Base-by-base conservation (phyloP, 2,113 vertebrate genomes). In the Crocuta crocuta region DNA sequence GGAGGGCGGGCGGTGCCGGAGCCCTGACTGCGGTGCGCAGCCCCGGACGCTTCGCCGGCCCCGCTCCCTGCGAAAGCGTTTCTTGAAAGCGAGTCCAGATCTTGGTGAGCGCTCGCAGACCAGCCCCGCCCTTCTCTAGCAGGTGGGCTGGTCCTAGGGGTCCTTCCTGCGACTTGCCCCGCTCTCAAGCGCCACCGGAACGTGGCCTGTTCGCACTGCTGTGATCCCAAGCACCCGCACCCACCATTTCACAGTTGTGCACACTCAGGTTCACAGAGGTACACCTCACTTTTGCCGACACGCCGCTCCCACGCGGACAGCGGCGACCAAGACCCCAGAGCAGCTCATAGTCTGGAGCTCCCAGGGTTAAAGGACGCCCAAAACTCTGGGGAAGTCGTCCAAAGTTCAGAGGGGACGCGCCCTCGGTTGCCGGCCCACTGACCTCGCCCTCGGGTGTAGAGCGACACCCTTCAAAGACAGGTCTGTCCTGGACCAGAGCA, bases 371-470 rank as follows among this genome's bases (percentile, higher is more conserved):
- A 6, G 58, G 76, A 55, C 24, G 48, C 58, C 87, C 82, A 3
- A 84, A 65, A 76, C 81, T 79, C 86, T 74, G 68, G 33, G 55
- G 35, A 96, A 78, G 26, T 93, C 17, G 7, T n/a, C 35, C n/a
- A 10, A 53, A 87, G 78, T 45, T 28, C 3, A 3, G 33, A 33
- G 3, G 74, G 55, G 43, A 73, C 23, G 6, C 13, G 15, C 31
- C 53, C 61, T 91, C 0, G 2, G 35, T 33, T 68, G 61, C 58
- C 1, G 5, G 28, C 33, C 43, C 0, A 6, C 10, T 1, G 43
- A 78, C 65, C 50, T 87, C 43, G 66, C 55, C 50, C 86, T 94
- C 92, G 21, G 87, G 68, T 83, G 63, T 76, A 76, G 12, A 87
- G 55, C 28, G 16, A 61, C 53, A 2, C 24, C 80, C 33, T 33